A percentile compares a stretch with the other conserved stretches of the same genome.
phyloP scores from a whole-genome alignment of 2,797 vertebrate species.

The Enteromius argenteus region DNA sequence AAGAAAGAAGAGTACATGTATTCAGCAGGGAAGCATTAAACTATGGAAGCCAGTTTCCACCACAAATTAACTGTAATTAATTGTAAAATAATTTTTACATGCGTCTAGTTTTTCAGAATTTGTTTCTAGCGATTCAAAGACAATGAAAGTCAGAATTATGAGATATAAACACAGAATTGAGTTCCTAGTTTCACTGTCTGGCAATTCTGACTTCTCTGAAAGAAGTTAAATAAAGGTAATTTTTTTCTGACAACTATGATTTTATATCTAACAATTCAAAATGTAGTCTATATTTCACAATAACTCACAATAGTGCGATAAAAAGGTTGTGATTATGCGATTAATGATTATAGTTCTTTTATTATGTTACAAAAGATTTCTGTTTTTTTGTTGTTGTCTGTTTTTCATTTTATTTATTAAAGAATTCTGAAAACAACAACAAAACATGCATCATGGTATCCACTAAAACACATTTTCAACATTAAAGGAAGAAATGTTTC shows the following conservation, averaged over 20 bases:
- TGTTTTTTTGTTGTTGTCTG: too few relatives aligned
- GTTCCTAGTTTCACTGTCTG: neutral
- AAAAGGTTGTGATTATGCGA: neutral
- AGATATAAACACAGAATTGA: neutral
- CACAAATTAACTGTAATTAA: neutral
- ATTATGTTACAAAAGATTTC: neutral
- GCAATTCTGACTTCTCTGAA: neutral
- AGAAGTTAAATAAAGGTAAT: neutral
- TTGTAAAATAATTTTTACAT: neutral
- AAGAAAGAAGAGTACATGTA: too few relatives aligned
- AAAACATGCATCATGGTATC: neutral
- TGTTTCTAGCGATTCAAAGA: neutral
- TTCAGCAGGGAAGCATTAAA: too few relatives aligned
- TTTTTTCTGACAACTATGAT: neutral
- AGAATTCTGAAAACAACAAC: neutral
- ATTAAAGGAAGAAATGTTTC: neutral
- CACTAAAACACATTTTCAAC: neutral
- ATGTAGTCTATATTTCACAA: neutral
- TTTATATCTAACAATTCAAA: neutral
- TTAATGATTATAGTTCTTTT: neutral
- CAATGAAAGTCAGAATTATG: neutral
- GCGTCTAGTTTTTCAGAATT: neutral
- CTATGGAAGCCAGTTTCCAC: neutral
- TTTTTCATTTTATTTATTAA: neutral
- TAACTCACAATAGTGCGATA: neutral